Evolutionary conservation across 2,113 vertebrate genomes (phyloP).

Genomic region (Megalops atlanticus): DNA sequence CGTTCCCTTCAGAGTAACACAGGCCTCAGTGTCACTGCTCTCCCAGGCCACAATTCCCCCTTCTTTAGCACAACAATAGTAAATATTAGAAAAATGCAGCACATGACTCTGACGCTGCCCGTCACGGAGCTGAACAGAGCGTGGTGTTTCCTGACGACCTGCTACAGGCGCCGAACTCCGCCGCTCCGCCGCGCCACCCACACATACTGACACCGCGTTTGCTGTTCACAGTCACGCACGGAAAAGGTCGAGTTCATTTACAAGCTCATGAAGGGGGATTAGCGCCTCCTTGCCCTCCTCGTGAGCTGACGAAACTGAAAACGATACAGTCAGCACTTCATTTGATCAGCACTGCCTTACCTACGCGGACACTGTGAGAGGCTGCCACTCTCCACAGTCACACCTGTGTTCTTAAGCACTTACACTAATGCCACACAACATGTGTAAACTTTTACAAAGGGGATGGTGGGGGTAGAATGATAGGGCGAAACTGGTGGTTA

Average conservation of each 20-base stretch:
- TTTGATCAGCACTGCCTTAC: background rate
- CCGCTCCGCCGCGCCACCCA: background rate
- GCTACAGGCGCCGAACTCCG: background rate
- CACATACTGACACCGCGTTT: background rate
- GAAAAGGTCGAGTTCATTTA: background rate
- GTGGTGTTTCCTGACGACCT: background rate
- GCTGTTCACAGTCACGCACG: background rate
- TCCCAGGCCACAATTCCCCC: too few species aligned
- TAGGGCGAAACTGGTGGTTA: background rate
- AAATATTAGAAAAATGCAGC: background rate
- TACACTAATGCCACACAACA: background rate
- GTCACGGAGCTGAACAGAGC: too few species aligned
- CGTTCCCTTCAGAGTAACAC: too few species aligned
- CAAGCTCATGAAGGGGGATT: constrained; percentile 8
- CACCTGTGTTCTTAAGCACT: background rate
- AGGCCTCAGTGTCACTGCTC: too few species aligned
- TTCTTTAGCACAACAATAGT: background rate
- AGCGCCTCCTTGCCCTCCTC: background rate
- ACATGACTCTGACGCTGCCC: background rate
- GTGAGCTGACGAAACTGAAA: background rate
- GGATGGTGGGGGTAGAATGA: background rate
- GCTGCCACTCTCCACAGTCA: background rate
- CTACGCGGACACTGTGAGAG: background rate
- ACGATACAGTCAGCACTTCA: background rate
- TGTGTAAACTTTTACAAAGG: background rate